Conservation (phyloP, 2,113 vertebrate species). For the Nanorana parkeri region DNA sequence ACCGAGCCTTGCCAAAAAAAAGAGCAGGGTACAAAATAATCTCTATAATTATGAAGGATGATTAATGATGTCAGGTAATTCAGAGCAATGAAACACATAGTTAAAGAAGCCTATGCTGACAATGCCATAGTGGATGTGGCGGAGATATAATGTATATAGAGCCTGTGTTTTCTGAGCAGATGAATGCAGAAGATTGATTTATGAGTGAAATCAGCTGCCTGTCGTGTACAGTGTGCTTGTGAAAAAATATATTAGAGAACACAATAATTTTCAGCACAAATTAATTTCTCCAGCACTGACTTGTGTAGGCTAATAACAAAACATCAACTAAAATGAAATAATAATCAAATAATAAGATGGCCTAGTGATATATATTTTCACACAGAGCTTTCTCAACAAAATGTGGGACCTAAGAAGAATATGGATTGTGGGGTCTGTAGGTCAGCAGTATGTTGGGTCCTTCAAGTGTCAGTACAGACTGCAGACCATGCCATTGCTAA, state of each 20-base stretch:
- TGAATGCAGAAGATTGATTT: slow-evolving; percentile 26
- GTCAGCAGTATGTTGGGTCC: too few species aligned
- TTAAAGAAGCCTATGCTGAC: slow-evolving; percentile 13
- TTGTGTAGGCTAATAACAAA: neutral
- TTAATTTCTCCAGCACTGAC: neutral
- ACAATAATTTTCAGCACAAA: slow-evolving; percentile 28
- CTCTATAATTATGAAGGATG: slow-evolving; percentile 49
- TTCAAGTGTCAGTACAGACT: too few species aligned
- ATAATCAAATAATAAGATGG: too few species aligned
- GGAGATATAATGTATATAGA: neutral
- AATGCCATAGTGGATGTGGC: slow-evolving; percentile 16
- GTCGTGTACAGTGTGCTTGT: neutral
- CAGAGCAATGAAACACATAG: slow-evolving; percentile 26
- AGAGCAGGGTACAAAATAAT: slow-evolving; percentile 40
- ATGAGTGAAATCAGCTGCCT: slow-evolving; percentile 22
- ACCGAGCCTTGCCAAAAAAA: slow-evolving; percentile 68
- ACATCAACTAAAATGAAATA: too few species aligned
- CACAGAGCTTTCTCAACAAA: too few species aligned
- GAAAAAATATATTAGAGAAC: slow-evolving; percentile 5
- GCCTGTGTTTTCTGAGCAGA: neutral
- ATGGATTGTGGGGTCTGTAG: too few species aligned
- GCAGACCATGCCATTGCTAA: too few species aligned
- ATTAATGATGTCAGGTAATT: slow-evolving; percentile 44
- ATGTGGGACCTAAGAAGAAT: too few species aligned
- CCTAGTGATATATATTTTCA: too few species aligned